A percentile compares a stretch with the other conserved stretches of the same genome.
Evolutionary conservation across 2,797 vertebrate genomes (phyloP).

Genomic region (Catharus ustulatus): DNA sequence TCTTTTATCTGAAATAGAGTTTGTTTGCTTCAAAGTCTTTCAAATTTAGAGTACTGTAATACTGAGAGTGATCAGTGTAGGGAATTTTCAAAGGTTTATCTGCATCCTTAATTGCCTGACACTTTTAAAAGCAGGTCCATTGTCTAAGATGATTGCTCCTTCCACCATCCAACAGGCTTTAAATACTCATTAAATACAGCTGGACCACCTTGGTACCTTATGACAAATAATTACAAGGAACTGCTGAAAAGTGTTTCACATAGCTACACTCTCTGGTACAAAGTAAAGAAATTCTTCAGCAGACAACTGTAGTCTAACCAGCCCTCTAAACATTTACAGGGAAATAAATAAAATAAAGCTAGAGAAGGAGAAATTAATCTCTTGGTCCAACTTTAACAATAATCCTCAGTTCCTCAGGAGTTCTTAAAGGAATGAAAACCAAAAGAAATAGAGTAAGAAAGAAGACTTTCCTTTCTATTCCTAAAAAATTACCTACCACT

Average conservation of each 20-base stretch:
- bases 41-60: neutral
- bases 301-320: neutral
- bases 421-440: neutral
- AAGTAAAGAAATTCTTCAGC: neutral
- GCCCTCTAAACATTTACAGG: neutral
- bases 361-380: neutral
- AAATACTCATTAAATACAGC: neutral
- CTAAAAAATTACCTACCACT: neutral
- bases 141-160: neutral
- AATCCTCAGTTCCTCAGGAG: neutral
- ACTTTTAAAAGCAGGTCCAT: neutral
- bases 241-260: neutral
- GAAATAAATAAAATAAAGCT: constrained; percentile 3
- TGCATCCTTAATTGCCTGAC: neutral
- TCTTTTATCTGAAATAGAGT: neutral
- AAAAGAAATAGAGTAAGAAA: neutral
- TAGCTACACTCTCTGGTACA: neutral
- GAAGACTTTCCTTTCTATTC: neutral
- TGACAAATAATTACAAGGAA: neutral
- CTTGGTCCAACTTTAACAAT: neutral
- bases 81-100: neutral
- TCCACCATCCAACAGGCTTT: neutral
- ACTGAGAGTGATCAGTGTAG: neutral
- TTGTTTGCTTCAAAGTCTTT: neutral
- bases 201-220: neutral